Evolutionary conservation across 2,888 invertebrate species (phyloP).

Genomic region (Stenchaetothrips biformis): DNA sequence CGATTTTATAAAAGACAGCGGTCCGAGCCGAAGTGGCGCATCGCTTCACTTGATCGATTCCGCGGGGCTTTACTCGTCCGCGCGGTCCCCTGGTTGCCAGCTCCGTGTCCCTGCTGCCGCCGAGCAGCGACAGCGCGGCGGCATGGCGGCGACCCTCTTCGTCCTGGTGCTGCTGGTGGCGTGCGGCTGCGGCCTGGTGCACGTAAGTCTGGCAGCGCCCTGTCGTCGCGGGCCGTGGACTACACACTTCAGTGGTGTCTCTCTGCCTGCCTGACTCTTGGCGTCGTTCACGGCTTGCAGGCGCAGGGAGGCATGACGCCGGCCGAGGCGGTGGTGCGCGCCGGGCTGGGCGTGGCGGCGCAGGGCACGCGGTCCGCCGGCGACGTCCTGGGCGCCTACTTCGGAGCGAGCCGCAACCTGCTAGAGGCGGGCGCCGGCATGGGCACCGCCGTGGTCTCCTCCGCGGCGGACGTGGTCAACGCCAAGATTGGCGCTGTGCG

Average conservation of each 20-base stretch:
- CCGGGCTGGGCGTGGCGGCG: background rate
- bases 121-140: background rate
- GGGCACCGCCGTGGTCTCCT: background rate
- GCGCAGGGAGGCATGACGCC: background rate
- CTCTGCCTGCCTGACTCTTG: background rate
- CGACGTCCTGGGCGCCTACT: conserved; percentile 10
- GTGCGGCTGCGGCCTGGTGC: conserved; percentile 3
- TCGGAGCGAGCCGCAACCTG: conserved; percentile 2
- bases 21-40: background rate
- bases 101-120: background rate
- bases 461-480: conserved; percentile 8
- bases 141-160: background rate
- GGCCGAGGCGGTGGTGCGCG: conserved; percentile 11
- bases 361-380: background rate
- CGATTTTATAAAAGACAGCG: conserved; percentile 13
- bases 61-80: background rate
- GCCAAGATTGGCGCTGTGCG: conserved; percentile 12
- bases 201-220: background rate
- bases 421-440: background rate
- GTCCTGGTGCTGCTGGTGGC: conserved; percentile 10
- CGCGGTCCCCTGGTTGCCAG: background rate
- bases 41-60: background rate
- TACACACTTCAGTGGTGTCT: background rate
- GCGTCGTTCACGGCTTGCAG: background rate
- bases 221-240: background rate